Base-by-base conservation (phyloP, 2,113 vertebrate species). In the Halichoeres trimaculatus region DNA sequence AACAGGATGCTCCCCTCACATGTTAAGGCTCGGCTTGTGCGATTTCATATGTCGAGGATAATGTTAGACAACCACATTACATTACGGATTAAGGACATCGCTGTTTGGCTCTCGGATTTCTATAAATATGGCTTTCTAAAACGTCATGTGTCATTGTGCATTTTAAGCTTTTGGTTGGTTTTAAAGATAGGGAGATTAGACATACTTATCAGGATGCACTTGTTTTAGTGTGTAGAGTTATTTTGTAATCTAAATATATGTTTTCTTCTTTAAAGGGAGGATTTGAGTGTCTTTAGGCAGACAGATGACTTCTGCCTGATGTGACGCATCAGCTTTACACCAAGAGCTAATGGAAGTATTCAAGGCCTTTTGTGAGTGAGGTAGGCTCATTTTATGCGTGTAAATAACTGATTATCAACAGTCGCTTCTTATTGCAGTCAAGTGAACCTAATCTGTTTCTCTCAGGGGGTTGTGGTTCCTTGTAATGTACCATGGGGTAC, bases 401-500 rank as follows among this genome's bases (percentile, higher is more conserved):
- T 10, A 9, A 30, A 10, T 20, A 14, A 23, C 2, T 41, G 22
- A 26, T 10, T 1, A 23, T 43, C 10, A 36, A 13, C 17, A 41
- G 35, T 41, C 22, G 8, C 43, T 3, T 48, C 2, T 51, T 22
- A 53, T 10, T 12, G 34, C 24, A 9, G 3, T 54, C 12, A 48
- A 50, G 5, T 22, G 73, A 63, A 26, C 10, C 0, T 26, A 4
- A 43, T 64, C 23, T 68, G 22, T 74, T 51, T 51, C 43, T 57
- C 52, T 20, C 84, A 97, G 97, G 94, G 89, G 79, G 90, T 67
- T 87, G 73, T 56, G 91, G 77, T 93, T 90, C 63, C 88, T 90
- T 87, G 96, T 96, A 91, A 97, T 96, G 96, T 97, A 96, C 96
- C 90, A 99, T 99, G 97, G 98, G 98, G 95, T 99, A 98, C 93